Base-by-base conservation (phyloP, 2,888 invertebrate genomes). In the Eudasyphora cyanicolor region DNA sequence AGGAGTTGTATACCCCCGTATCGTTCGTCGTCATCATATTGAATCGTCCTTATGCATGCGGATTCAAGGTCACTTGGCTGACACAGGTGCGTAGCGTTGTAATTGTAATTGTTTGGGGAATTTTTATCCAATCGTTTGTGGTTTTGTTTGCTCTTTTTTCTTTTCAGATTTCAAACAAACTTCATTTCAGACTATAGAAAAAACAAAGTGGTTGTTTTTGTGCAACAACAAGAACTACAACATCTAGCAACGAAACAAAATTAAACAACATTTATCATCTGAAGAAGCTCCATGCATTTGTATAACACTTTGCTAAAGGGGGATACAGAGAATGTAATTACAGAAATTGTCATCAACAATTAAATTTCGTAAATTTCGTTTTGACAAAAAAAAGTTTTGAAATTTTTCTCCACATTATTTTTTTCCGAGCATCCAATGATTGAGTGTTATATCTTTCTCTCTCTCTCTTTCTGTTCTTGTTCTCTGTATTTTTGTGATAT, bases 261-360 rank as follows among this genome's bases (percentile, higher is more conserved):
- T 29, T 38, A n/a, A n/a, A 14, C 45, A 45, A n/a, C 6, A n/a
- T n/a, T n/a, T n/a, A n/a, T 38, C n/a, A n/a, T n/a, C 2, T 2
- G 7, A n/a, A n/a, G 7, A n/a, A n/a, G 7, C 62, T 32, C 1
- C 32, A 38, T 32, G 35, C 21, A 38, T 14, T 17, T 64, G 19
- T 64, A 64, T 35, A 64, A 35, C 35, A 64, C 32, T 32, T 62
- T 62, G 19, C 17, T 35, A 32, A 1, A 17, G 67, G 42, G 67
- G 42, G 12, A 67, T 42, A 67, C 42, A 35, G 64, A 67, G 64
- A 67, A 67, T 67, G 67, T 67, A 67, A 67, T 67, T 67, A 67
- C 24, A 57, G 57, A 57, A 67, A 21, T 67, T 57, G 27, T 57
- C 24, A n/a, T n/a, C n/a, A 51, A 57, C 8, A 24, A 12, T 45